Evolutionary conservation across 2,888 invertebrate species (phyloP).

Genomic region (Punctoribates punctum): DNA sequence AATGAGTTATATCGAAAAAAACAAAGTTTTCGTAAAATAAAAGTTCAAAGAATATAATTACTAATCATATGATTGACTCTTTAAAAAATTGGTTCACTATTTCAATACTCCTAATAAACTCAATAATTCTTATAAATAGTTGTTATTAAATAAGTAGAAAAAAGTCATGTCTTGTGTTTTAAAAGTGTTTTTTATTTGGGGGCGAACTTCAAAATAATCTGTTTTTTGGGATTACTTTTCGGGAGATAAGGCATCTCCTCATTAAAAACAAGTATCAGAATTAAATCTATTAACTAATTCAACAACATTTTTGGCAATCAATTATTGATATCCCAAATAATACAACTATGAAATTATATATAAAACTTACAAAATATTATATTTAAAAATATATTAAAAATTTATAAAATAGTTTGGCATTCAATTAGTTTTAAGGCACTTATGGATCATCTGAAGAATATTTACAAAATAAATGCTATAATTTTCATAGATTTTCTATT

Average conservation of each 20-base stretch:
- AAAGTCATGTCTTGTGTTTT: no score
- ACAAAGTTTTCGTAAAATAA: not conserved
- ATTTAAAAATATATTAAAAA: no score
- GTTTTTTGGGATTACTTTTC: not conserved
- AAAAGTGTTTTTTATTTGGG: no score
- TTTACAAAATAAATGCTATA: not conserved
- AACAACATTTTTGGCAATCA: constrained; percentile 1
- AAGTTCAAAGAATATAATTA: not conserved
- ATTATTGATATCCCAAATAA: not conserved
- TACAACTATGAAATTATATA: not conserved
- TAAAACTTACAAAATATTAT: not conserved
- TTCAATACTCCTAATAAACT: no score
- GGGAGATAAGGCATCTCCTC: not conserved
- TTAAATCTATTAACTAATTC: not conserved
- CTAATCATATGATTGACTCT: not conserved
- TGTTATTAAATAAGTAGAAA: no score
- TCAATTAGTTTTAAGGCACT: constrained; percentile 17
- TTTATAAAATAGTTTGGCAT: constrained; percentile 7
- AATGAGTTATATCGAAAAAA: not conserved
- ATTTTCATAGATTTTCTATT: not conserved
- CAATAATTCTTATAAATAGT: no score
- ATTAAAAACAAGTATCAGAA: not conserved
- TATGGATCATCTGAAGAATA: constrained; percentile 9
- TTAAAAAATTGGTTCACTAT: not conserved
- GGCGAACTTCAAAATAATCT: not conserved